These are phyloP conservation scores for Nasua narica DNA, from an alignment of 2,797 vertebrate species.

Conservation along the genomic window DNA sequence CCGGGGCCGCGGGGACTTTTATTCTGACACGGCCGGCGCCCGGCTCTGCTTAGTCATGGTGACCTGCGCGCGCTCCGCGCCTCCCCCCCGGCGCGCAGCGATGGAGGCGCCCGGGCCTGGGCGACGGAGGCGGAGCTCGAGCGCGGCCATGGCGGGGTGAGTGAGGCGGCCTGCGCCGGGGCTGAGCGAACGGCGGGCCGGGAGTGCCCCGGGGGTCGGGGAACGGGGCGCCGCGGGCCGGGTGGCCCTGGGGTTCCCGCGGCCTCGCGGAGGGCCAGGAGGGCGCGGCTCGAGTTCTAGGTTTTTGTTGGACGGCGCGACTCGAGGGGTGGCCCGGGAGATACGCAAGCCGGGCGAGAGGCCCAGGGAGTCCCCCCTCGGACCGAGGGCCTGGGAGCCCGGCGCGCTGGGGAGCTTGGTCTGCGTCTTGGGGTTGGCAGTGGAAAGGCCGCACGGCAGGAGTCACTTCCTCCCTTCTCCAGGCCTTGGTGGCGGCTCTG, in stretches of 20 bases:
- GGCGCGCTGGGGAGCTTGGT: neutral
- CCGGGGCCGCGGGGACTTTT: constrained; percentile 79
- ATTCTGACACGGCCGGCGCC: constrained; percentile 85
- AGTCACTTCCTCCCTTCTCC: constrained; percentile 39
- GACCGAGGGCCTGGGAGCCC: neutral
- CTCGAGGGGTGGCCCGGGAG: neutral
- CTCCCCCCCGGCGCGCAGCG: constrained; percentile 75
- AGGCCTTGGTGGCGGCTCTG: neutral
- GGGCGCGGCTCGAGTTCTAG: neutral
- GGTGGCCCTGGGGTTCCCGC: neutral
- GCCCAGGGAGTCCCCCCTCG: neutral
- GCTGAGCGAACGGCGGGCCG: neutral
- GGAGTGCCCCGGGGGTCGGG: neutral
- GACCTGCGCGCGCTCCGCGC: constrained; percentile 78
- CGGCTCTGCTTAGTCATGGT: constrained; percentile 93
- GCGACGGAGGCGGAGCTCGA: constrained; percentile 67
- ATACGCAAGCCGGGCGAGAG: neutral
- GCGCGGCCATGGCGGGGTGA: constrained; percentile 76
- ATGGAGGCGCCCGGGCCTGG: constrained; percentile 64
- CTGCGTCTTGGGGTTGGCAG: neutral
- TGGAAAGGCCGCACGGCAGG: neutral
- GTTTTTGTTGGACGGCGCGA: constrained; percentile 12
- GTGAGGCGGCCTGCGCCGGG: constrained; percentile 41
- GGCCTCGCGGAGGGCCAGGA: neutral
- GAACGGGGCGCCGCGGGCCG: neutral